Percentiles rank a stretch among this genome's conserved stretches.
Evolutionary conservation across 2,797 vertebrate genomes (phyloP).

Genomic region (Xiphophorus birchmanni): DNA sequence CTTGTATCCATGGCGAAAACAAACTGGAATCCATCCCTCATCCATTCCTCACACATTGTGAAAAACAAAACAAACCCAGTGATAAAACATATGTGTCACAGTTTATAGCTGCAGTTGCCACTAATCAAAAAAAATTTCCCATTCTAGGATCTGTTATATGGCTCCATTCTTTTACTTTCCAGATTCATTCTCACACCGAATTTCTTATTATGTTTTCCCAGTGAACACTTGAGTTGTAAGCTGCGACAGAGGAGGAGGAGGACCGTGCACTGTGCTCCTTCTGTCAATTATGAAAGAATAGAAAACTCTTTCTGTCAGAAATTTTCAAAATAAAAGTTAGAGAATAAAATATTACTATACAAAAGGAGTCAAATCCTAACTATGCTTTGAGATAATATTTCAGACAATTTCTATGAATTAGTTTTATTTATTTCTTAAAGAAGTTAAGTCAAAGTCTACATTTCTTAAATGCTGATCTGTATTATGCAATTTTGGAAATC

Average conservation of each 20-base stretch:
- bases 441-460: background rate
- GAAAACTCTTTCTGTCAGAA: background rate
- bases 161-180: conserved; percentile 45
- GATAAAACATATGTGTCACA: conserved; percentile 39
- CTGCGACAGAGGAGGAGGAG: conserved; percentile 63
- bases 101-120: conserved; percentile 38
- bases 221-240: conserved; percentile 69
- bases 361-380: background rate
- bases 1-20: conserved; percentile 66
- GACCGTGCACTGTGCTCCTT: conserved; percentile 34
- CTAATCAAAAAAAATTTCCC: conserved; percentile 45
- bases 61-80: conserved; percentile 34
- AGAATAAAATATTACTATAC: background rate
- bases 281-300: conserved; percentile 34
- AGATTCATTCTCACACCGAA: conserved; percentile 57
- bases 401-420: background rate
- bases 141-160: conserved; percentile 60
- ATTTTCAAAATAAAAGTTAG: conserved; percentile 67
- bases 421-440: background rate
- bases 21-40: conserved; percentile 69
- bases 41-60: conserved; percentile 74
- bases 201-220: conserved; percentile 55
- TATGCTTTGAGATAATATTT: background rate
- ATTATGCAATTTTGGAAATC: background rate
- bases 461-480: background rate